These are phyloP conservation scores for Microplitis deprimator DNA, from an alignment of 2,888 invertebrate genomes.

Conservation along the genomic window DNA sequence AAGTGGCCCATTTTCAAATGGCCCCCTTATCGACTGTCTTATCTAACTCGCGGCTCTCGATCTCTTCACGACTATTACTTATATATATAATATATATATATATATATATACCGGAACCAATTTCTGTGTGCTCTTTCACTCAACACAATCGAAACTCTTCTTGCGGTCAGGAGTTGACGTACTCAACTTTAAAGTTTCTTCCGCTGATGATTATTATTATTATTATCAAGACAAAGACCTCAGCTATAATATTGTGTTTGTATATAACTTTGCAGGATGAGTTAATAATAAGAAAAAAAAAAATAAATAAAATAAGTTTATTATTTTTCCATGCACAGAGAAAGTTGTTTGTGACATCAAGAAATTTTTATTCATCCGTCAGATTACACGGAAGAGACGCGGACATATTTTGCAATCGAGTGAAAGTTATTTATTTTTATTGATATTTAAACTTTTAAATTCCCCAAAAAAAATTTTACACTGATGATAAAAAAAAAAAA, in stretches of 20 bases:
- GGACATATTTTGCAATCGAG: constrained; percentile 3
- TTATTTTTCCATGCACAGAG: constrained; percentile 7
- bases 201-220: not conserved
- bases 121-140: constrained; percentile 3
- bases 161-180: not conserved
- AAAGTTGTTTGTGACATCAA: constrained; percentile 16
- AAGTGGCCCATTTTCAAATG: constrained; percentile 54
- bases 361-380: constrained; percentile 16
- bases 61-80: constrained; percentile 39
- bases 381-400: constrained; percentile 15
- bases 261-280: not conserved
- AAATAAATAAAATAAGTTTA: constrained; percentile 3
- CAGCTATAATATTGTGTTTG: not conserved
- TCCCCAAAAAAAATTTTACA: not conserved
- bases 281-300: not conserved
- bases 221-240: not conserved
- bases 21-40: constrained; percentile 45
- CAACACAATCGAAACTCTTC: not conserved
- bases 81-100: constrained; percentile 2
- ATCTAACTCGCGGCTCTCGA: constrained; percentile 37
- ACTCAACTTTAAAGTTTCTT: not conserved
- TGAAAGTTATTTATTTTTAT: constrained; percentile 30
- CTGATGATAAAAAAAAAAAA: not conserved
- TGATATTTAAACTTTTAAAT: not conserved
- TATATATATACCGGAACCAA: constrained; percentile 17